These are phyloP conservation scores for Trichonephila clavata DNA, from an alignment of 1,140 invertebrate species.

Conservation along the genomic window DNA sequence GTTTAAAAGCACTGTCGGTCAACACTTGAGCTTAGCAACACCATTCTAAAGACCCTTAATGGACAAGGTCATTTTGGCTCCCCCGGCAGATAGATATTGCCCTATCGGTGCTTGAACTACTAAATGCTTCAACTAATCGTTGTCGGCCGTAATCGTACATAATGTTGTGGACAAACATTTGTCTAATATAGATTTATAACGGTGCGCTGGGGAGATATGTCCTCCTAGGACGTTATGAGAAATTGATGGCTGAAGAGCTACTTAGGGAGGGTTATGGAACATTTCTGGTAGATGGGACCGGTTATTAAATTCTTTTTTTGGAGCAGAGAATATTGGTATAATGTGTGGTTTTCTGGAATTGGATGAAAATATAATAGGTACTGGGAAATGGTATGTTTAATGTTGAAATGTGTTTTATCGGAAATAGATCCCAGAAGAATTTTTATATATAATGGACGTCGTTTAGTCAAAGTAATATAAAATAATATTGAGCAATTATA, in stretches of 20 bases:
- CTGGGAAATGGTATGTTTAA: background rate
- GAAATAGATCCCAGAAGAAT: no score
- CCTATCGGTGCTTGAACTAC: background rate
- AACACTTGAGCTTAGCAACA: background rate
- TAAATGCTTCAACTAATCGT: slow-evolving; percentile 24
- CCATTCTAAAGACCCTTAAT: slow-evolving; percentile 14
- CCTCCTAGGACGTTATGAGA: background rate
- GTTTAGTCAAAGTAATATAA: no score
- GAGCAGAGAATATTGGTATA: no score
- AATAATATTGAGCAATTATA: no score
- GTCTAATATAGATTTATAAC: slow-evolving; percentile 32
- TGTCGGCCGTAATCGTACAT: background rate
- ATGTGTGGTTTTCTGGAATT: background rate
- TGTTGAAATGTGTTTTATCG: no score
- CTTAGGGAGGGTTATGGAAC: background rate
- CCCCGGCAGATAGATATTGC: background rate
- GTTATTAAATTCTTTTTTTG: no score
- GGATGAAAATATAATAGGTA: background rate
- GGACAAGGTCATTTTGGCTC: background rate
- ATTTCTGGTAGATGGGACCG: background rate
- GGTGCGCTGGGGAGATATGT: background rate
- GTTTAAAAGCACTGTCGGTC: slow-evolving; percentile 32
- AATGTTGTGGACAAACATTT: slow-evolving; percentile 14
- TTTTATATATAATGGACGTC: no score
- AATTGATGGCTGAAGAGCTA: background rate